phyloP scores from a whole-genome alignment of 2,113 vertebrate species.

The Phalacrocorax brasilianus region DNA sequence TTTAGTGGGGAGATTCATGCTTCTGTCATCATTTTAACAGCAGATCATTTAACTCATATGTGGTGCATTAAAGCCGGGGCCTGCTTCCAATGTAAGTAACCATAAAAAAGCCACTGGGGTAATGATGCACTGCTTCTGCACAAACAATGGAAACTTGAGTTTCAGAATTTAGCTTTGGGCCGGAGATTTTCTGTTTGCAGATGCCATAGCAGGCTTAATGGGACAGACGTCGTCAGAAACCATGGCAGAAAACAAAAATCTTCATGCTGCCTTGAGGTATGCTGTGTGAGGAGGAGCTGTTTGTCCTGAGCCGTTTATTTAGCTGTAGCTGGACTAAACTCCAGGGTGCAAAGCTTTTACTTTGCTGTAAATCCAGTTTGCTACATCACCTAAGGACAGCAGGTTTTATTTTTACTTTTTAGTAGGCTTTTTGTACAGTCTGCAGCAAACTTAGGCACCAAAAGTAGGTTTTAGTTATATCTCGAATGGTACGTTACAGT shows the following conservation, averaged over 20 bases:
- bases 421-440: not conserved
- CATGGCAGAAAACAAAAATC: not conserved
- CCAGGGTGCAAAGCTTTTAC: not conserved
- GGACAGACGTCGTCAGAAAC: not conserved
- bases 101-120: not conserved
- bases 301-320: not conserved
- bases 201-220: not conserved
- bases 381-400: not conserved
- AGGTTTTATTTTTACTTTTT: not conserved
- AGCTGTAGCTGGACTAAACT: not conserved
- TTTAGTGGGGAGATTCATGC: conserved; percentile 28
- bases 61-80: not conserved
- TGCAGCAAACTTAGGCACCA: not conserved
- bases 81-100: conserved; percentile 15
- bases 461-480: not conserved
- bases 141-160: not conserved
- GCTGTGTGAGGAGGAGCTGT: not conserved
- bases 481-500: fast-evolving
- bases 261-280: not conserved
- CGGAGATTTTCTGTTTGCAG: not conserved
- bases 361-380: not conserved
- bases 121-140: not conserved
- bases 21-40: conserved; percentile 30
- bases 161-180: not conserved
- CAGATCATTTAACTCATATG: conserved; percentile 37